These are phyloP conservation scores for Oscarella lobularis DNA, from an alignment of 37 sponge, comb jelly and placozoan genomes.

Conservation along the genomic window DNA sequence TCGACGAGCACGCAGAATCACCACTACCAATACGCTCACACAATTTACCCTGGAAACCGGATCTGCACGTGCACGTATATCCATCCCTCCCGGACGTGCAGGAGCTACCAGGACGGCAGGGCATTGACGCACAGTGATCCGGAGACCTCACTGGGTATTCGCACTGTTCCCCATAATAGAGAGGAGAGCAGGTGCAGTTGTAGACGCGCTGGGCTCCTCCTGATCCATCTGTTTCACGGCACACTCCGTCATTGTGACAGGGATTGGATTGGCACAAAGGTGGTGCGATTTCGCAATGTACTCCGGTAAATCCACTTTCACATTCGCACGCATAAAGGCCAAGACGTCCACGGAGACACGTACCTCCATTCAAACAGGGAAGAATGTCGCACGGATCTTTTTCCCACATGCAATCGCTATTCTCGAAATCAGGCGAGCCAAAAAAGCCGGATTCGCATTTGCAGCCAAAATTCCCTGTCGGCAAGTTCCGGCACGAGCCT, in stretches of 20 bases:
- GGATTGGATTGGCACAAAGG: neutral
- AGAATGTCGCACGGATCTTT: constrained; percentile 52
- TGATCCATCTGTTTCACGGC: too few species aligned
- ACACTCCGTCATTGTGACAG: neutral
- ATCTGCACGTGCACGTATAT: constrained; percentile 42
- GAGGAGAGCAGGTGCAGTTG: constrained; percentile 27
- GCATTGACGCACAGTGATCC: constrained; percentile 17
- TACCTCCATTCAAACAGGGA: constrained; percentile 58
- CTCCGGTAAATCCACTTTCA: constrained; percentile 17
- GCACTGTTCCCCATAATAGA: constrained; percentile 28
- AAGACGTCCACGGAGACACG: constrained; percentile 15
- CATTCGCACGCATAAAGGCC: constrained; percentile 38
- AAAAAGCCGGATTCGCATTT: constrained; percentile 48
- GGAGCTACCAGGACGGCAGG: neutral
- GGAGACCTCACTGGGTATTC: constrained; percentile 17
- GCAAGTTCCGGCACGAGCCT: neutral
- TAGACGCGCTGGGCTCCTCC: constrained; percentile 21
- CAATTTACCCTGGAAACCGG: constrained; percentile 9
- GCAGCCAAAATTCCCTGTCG: constrained; percentile 11
- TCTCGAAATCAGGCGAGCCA: too few species aligned
- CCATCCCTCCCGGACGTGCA: constrained; percentile 30
- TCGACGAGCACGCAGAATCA: constrained; percentile 20
- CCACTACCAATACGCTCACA: constrained; percentile 13
- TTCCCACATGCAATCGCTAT: constrained; percentile 45
- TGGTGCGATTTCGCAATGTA: constrained; percentile 19